A percentile compares a stretch with the other conserved stretches of the same genome.
Conservation (phyloP, 2,113 vertebrate species). For the Pituophis catenifer region DNA sequence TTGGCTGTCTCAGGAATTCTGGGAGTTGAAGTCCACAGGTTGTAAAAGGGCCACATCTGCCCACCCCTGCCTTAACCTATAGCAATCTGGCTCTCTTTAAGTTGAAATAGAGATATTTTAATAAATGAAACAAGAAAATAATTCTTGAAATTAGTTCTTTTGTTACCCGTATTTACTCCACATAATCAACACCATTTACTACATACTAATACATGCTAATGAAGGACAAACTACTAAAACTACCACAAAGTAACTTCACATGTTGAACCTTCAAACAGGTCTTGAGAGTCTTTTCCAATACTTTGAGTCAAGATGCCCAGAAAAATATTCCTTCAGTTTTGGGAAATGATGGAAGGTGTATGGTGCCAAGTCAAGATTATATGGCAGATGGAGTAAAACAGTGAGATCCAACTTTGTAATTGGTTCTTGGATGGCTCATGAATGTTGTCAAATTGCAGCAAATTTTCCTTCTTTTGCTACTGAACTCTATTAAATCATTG, state of each 20-base stretch:
- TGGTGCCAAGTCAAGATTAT: neutral
- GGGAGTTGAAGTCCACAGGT: no score
- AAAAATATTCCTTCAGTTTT: neutral
- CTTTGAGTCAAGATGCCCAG: neutral
- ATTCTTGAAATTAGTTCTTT: neutral
- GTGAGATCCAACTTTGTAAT: neutral
- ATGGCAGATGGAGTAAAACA: neutral
- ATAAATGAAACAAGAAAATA: neutral
- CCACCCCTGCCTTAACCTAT: neutral
- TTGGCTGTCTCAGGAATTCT: no score
- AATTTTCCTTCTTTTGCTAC: neutral
- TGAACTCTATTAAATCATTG: neutral
- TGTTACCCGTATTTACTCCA: neutral
- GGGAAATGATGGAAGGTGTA: neutral
- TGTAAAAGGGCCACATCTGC: no score
- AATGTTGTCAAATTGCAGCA: neutral
- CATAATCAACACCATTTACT: neutral
- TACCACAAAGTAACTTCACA: neutral
- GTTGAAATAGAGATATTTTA: neutral
- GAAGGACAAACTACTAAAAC: neutral
- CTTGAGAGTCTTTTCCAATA: neutral
- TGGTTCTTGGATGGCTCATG: neutral
- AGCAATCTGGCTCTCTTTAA: neutral
- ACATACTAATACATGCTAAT: neutral
- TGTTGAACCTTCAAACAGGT: neutral